Conservation (phyloP, 2,888 invertebrate genomes). For the Trissolcus brochymenae region DNA sequence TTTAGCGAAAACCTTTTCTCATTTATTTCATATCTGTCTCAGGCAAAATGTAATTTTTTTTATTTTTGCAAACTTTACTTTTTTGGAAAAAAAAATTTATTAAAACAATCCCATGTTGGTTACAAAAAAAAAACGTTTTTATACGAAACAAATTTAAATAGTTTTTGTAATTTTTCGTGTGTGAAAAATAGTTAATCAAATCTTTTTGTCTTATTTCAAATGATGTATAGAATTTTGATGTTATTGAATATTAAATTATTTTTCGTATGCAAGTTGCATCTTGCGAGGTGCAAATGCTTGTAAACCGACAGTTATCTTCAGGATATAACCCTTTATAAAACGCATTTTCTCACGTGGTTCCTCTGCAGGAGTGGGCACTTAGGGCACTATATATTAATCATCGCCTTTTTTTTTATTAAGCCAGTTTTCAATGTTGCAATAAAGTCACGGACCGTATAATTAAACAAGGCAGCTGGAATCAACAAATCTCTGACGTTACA, state of each 20-base stretch:
- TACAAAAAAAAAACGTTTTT: too few relatives aligned
- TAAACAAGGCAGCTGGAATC: constrained; percentile 14
- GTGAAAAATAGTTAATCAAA: too few relatives aligned
- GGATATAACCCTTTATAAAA: constrained; percentile 52
- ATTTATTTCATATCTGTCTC: background rate
- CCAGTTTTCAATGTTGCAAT: constrained; percentile 15
- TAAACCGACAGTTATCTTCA: constrained; percentile 50
- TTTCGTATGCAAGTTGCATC: background rate
- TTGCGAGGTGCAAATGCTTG: constrained; percentile 21
- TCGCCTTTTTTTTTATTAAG: constrained; percentile 45
- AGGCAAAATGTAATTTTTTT: too few relatives aligned
- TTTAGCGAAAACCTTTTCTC: background rate
- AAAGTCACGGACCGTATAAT: constrained; percentile 30
- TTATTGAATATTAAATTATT: too few relatives aligned
- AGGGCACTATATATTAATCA: constrained; percentile 47
- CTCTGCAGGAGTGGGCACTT: constrained; percentile 46
- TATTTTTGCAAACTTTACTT: too few relatives aligned
- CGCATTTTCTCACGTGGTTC: constrained; percentile 49
- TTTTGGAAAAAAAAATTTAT: too few relatives aligned
- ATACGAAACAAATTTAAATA: too few relatives aligned
- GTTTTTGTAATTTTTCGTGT: too few relatives aligned
- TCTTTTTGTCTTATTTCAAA: background rate
- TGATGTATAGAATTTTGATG: too few relatives aligned
- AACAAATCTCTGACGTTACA: background rate
- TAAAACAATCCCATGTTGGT: too few relatives aligned